Base-by-base conservation (phyloP, 2,113 vertebrate genomes). In the Canis aureus region DNA sequence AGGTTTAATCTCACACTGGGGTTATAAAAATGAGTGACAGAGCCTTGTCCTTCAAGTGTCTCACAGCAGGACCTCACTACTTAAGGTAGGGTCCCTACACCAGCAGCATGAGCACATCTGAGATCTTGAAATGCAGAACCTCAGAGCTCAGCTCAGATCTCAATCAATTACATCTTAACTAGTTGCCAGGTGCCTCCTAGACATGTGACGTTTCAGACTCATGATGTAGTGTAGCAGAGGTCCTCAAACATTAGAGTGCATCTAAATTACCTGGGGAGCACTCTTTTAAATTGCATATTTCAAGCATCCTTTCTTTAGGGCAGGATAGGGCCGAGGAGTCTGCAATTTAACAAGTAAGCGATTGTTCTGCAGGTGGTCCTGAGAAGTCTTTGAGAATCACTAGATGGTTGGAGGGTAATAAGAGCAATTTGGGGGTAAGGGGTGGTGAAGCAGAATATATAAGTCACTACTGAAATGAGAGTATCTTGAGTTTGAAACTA, bases 391-490 rank as follows among this genome's bases (percentile, higher is more conserved):
- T 38, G 62, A 90, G 55, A 90, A 57, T 88, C 13, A 23, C 51
- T 66, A 69, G 74, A 67, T 6, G 64, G 71, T 10, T 84, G 43
- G 29, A 96, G 66, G 62, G 69, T 66, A 96, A 57, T 43, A 64
- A 53, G 76, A 93, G 43, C 67, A 53, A 84, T 82, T 60, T 57
- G 27, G 49, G 78, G 66, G 55, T 64, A 74, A 27, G 23, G 67
- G 67, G 59, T 29, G 25, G 19, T 51, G 60, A 38, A 55, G 64
- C 23, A 69, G 94, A 71, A 29, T 76, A 12, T 9, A 16, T 6
- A 38, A 84, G 57, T 95, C 81, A 89, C 53, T 81, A 62, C 15
- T 66, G 59, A 97, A 97, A 95, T 71, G 71, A 95, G 66, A 96
- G 55, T 74, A 85, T 78, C 87, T 94, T 81, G 80, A 89, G 32